Percentiles rank a stretch among this genome's conserved stretches.
Conservation (phyloP, 1,140 invertebrate genomes). For the Leptopilina clavipes region DNA sequence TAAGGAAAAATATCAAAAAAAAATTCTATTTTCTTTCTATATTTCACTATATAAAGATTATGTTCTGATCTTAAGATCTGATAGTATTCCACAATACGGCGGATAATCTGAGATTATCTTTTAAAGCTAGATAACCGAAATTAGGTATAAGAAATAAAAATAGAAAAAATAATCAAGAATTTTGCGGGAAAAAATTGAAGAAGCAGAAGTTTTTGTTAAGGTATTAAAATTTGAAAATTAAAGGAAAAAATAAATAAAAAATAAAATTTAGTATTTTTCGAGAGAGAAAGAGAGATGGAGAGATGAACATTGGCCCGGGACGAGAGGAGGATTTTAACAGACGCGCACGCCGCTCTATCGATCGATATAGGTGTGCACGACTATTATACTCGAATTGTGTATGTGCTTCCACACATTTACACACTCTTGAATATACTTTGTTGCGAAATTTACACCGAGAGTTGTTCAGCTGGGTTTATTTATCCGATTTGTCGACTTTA, state of each 20-base stretch:
- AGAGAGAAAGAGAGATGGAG: no score
- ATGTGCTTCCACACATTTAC: conserved; percentile 21
- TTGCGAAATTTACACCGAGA: conserved; percentile 31
- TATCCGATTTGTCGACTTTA: conserved; percentile 28
- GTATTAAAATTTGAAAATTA: background rate
- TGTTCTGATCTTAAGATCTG: background rate
- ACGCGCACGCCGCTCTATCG: conserved; percentile 20
- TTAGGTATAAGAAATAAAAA: background rate
- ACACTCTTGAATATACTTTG: conserved; percentile 11
- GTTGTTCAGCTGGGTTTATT: conserved; percentile 26
- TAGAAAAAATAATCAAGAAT: background rate
- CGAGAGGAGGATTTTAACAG: conserved; percentile 11
- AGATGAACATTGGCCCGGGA: conserved; percentile 21
- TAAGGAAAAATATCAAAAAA: background rate
- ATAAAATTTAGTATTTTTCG: conserved; percentile 10
- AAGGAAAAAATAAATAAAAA: background rate
- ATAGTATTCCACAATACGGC: background rate
- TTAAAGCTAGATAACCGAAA: background rate
- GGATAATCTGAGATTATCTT: conserved; percentile 11
- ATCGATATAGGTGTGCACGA: conserved; percentile 29
- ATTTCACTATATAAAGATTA: background rate
- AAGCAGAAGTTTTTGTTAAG: background rate
- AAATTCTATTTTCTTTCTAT: background rate
- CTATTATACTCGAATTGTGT: background rate
- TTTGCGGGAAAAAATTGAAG: background rate